Base-by-base conservation (phyloP, 2,113 vertebrate genomes). In the Marmota flaviventris region DNA sequence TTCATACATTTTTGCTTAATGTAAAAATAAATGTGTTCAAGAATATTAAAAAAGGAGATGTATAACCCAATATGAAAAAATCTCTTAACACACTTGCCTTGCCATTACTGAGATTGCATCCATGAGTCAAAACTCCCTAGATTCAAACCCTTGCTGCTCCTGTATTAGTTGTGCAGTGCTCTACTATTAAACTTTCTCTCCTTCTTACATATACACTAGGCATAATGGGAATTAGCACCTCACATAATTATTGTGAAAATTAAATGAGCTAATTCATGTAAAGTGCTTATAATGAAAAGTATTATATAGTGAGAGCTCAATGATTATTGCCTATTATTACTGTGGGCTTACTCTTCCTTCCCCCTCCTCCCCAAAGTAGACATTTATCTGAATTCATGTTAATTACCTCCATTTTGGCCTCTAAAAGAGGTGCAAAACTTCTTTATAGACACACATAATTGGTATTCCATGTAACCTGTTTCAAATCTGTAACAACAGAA, bases 321-420 rank as follows among this genome's bases (percentile, higher is more conserved):
- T 58, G 83, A 53, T 93, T 70, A 81, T 14, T 85, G 34, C 0
- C 2, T 78, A 69, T 72, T 81, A 63, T 69, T 37, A 63, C n/a
- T 53, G 12, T 63, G 6, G 1, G 51, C 58, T 67, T 61, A 61
- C 45, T 82, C 5, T 1, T 51, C 92, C 82, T 32, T 56, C 34
- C 20, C 29, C 79, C 39, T 39, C 25, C 29, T 76, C 29, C 25
- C 29, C 79, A 70, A 39, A 93, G 70, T 51, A 88, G 12, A 37
- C 3, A 95, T 82, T 90, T 85, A 20, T 76, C 11, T 89, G 63
- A 82, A 73, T 48, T 85, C 2, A 69, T 51, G 17, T 72, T 22
- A 93, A 89, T 76, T 96, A 29, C 10, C 76, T 91, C 29, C 10
- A 88, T 34, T 95, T 92, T 77, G 17, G 16, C 67, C 42, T 95